Evolutionary conservation across 2,888 invertebrate species (phyloP), one percentile per base, ranked within the genome.

Genomic region (Cryptus armator): DNA sequence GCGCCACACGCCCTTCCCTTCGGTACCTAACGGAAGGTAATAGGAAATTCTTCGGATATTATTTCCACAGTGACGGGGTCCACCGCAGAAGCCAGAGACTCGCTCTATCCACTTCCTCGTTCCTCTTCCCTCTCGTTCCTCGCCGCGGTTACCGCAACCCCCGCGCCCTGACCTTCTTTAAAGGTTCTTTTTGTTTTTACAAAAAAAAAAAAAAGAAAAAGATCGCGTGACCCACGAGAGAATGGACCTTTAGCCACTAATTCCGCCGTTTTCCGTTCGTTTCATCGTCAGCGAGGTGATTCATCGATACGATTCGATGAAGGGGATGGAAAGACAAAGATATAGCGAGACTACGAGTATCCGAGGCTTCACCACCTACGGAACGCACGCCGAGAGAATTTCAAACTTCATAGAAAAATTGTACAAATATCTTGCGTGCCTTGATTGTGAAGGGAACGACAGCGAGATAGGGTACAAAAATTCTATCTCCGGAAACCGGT

Each of bases 1-100:
- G 53, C 44, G 53, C 46, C 4, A 67, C 53, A 44, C 62, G 12
- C 53, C 46, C 64, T 56, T 43, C n/a, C 48, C 46, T 53, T 24
- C 24, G 51, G 66, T 24, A 24, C 24, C 37, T 67, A 62, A 79
- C 68, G 77, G 70, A 74, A 79, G 75, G 87, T 87, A 87, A 89
- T 89, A 74, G 87, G 89, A 89, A 87, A 89, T 87, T 89, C 89
- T 86, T 87, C 79, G 84, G 85, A 86, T 87, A 88, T 89, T 88
- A 89, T 88, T 88, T 87, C 53, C 83, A 80, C 84, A 80, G 86
- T 86, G 81, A 81, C 68, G 71, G 32, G 43, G 53, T 66, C 43
- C 44, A 59, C 44, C 72, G 62, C 59, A 24, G 14, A 16, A 32
- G 64, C 64, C 4, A n/a, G 1, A 16, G 43, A 16, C 4, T 32